These are phyloP conservation scores for Acrocephalus kingi DNA, from an alignment of 2,113 vertebrate species.

Conservation along the genomic window DNA sequence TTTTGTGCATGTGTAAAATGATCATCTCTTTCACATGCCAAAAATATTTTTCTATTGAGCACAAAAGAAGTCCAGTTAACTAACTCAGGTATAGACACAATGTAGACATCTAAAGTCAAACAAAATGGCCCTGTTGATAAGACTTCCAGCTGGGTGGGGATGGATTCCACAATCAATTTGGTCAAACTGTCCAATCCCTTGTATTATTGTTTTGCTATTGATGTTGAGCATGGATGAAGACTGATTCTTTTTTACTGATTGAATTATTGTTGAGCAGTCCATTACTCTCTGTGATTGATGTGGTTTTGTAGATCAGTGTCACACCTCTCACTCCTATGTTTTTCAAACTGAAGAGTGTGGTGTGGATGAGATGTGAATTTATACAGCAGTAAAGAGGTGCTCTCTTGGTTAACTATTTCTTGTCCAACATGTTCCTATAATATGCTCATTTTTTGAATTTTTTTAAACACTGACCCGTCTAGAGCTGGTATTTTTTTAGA, in stretches of 20 bases:
- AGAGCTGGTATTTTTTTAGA: neutral
- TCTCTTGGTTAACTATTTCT: neutral
- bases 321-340: neutral
- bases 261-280: neutral
- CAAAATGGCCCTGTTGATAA: neutral
- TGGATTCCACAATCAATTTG: neutral
- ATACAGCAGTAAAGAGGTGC: neutral
- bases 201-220: neutral
- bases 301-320: neutral
- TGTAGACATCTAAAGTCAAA: neutral
- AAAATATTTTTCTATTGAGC: neutral
- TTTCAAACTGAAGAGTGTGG: neutral
- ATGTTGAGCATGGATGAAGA: neutral
- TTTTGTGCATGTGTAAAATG: neutral
- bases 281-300: neutral
- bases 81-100: neutral
- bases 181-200: neutral
- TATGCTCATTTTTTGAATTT: neutral
- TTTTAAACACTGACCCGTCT: neutral
- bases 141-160: neutral
- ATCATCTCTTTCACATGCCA: neutral
- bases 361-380: neutral
- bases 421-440: neutral
- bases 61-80: neutral
- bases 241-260: neutral